phyloP scores from a whole-genome alignment of 1,140 invertebrate genomes.

The Gonatopus flavifemur region DNA sequence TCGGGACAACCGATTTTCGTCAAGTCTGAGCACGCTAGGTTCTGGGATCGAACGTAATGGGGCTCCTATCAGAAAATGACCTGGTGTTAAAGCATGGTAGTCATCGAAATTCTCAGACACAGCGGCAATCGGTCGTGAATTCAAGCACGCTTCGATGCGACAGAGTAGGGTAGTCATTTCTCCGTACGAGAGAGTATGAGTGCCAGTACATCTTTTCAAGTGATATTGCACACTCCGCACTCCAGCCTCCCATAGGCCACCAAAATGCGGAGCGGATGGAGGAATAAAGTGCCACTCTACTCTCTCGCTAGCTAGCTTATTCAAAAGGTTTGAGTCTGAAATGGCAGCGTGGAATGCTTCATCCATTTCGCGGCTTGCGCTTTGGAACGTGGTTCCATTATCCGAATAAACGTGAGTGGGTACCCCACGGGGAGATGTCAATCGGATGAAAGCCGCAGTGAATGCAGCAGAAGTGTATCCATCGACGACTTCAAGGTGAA shows the following conservation, averaged over 20 bases:
- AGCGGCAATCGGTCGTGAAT: constrained; percentile 21
- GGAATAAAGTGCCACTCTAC: constrained; percentile 51
- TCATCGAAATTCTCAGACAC: constrained; percentile 22
- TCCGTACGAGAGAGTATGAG: constrained; percentile 23
- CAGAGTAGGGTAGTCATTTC: constrained; percentile 31
- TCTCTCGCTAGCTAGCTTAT: constrained; percentile 5
- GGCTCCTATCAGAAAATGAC: constrained; percentile 23
- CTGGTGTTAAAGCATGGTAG: constrained; percentile 24
- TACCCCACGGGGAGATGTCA: constrained; percentile 21
- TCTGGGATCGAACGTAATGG: too few relatives aligned
- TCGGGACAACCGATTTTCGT: too few relatives aligned
- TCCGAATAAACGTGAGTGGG: constrained; percentile 5
- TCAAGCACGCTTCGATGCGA: constrained; percentile 33
- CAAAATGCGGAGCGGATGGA: constrained; percentile 41
- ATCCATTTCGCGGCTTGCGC: constrained; percentile 13
- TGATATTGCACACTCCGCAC: constrained; percentile 20
- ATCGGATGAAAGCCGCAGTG: constrained; percentile 28
- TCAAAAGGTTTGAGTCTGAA: constrained; percentile 5
- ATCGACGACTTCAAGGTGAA: constrained; percentile 33
- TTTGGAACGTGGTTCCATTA: constrained; percentile 17
- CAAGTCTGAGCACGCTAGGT: too few relatives aligned
- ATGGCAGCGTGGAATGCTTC: not conserved
- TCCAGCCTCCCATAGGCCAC: constrained; percentile 48
- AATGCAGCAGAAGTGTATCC: constrained; percentile 29
- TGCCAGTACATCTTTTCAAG: constrained; percentile 10